Evolutionary conservation across 2,113 vertebrate species (phyloP).

Genomic region (Tragulus kanchil): DNA sequence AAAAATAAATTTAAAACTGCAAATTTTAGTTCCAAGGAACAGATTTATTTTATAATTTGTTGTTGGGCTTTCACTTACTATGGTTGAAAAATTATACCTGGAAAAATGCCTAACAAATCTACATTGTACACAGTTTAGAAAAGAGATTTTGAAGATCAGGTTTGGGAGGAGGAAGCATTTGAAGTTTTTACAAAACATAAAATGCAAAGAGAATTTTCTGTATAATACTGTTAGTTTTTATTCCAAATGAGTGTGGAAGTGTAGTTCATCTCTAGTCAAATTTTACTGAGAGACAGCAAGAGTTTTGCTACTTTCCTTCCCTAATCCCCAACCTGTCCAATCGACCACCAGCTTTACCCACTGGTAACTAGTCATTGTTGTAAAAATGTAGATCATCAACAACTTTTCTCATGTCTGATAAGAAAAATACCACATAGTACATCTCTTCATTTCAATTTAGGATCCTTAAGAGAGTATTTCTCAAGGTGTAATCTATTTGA

Average conservation of each 20-base stretch:
- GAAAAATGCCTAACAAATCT: conserved; percentile 42
- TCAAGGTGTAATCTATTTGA: neutral
- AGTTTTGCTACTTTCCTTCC: neutral
- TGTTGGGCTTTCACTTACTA: conserved; percentile 32
- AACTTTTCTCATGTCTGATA: neutral
- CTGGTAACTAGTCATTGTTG: neutral
- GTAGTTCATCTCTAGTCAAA: neutral
- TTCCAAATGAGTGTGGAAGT: neutral
- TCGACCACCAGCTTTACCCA: neutral
- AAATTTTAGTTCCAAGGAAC: conserved; percentile 17
- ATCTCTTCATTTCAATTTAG: neutral
- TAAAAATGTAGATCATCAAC: neutral
- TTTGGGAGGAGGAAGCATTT: conserved; percentile 45
- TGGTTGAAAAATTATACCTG: conserved; percentile 13
- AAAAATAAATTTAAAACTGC: neutral
- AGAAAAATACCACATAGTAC: neutral
- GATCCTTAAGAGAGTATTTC: neutral
- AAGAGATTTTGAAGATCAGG: neutral
- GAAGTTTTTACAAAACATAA: conserved; percentile 47
- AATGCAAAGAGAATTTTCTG: conserved; percentile 14
- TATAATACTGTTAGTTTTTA: conserved; percentile 26
- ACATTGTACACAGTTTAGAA: neutral
- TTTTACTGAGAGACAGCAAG: neutral
- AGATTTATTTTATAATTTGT: conserved; percentile 40
- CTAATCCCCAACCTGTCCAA: neutral